Percentiles rank a stretch among this genome's conserved stretches.
Conservation (phyloP, 2,797 vertebrate species). For the Melanotaenia nigrans region DNA sequence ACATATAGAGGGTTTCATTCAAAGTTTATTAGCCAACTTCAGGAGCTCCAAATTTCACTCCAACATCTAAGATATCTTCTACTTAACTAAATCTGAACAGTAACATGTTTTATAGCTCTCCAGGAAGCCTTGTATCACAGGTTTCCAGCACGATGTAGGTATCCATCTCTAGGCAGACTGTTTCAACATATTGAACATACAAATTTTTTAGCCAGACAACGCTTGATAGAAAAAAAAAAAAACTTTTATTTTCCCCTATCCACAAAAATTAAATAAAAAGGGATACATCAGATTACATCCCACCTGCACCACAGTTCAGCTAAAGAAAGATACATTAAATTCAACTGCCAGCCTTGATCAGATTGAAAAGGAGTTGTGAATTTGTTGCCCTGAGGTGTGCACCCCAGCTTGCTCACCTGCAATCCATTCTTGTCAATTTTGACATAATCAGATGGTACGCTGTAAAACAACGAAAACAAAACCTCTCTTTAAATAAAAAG, state of each 20-base stretch:
- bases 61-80: no score
- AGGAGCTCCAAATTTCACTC: no score
- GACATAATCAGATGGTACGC: conserved; percentile 76
- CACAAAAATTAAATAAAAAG: conserved; percentile 84
- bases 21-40: no score
- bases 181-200: not conserved
- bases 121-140: not conserved
- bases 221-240: conserved; percentile 81
- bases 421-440: conserved; percentile 67
- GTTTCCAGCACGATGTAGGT: not conserved
- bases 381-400: conserved; percentile 63
- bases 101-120: not conserved
- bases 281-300: conserved; percentile 78
- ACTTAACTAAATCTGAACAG: no score
- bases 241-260: conserved; percentile 81
- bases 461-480: conserved; percentile 82
- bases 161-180: not conserved
- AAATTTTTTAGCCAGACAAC: conserved; percentile 31
- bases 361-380: conserved; percentile 75
- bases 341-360: conserved; percentile 66
- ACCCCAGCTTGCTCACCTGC: conserved; percentile 60
- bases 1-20: no score
- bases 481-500: conserved; percentile 85
- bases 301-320: conserved; percentile 81
- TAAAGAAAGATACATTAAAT: conserved; percentile 69